Percentiles rank a stretch among this genome's conserved stretches.
Conservation (phyloP, 2,113 vertebrate genomes). For the Vidua macroura region DNA sequence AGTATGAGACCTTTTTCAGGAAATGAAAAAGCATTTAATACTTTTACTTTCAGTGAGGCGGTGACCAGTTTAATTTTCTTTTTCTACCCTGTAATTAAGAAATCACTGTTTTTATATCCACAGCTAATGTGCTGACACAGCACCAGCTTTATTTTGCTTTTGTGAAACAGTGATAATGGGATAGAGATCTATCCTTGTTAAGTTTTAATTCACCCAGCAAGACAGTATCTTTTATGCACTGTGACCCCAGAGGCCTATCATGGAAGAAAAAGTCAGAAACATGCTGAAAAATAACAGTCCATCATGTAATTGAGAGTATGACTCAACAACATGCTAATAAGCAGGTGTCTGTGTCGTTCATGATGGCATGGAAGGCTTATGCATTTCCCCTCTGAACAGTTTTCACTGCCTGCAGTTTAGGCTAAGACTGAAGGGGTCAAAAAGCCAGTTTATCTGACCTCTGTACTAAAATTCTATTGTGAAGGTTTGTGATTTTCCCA, state of each 20-base stretch:
- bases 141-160: conserved; percentile 26
- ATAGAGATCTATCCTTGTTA: background rate
- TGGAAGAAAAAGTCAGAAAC: conserved; percentile 7
- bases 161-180: background rate
- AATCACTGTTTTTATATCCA: conserved; percentile 7
- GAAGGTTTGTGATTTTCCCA: background rate
- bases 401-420: background rate
- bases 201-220: background rate
- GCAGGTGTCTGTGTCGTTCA: background rate
- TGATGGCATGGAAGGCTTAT: background rate
- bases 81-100: conserved; percentile 34
- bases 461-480: background rate
- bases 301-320: background rate
- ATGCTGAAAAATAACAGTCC: conserved; percentile 25
- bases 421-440: background rate
- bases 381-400: background rate
- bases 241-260: background rate
- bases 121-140: conserved; percentile 19
- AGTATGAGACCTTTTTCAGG: background rate
- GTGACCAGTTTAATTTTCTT: conserved; percentile 10
- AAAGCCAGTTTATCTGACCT: background rate
- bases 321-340: background rate
- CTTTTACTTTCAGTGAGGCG: background rate
- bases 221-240: background rate
- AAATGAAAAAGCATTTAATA: background rate